phyloP scores from a whole-genome alignment of 2,113 vertebrate genomes.

The Oxyura jamaicensis region DNA sequence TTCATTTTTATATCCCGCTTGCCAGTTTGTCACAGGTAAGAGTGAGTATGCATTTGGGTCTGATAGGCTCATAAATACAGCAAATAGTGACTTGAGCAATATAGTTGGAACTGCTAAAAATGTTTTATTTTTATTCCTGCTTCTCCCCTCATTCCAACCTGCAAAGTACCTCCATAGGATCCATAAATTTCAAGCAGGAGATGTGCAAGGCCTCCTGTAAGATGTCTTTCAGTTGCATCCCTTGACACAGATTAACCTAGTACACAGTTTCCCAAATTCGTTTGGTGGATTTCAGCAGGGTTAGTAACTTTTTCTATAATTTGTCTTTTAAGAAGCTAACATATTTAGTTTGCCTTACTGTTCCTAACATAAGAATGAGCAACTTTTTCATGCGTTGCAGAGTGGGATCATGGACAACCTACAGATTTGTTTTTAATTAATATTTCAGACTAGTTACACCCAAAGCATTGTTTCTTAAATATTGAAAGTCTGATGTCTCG shows the following conservation, averaged over 20 bases:
- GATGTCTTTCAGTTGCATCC: background rate
- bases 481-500: background rate
- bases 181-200: background rate
- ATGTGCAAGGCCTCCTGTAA: background rate
- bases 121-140: slow-evolving; percentile 36
- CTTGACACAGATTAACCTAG: background rate
- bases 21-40: slow-evolving; percentile 51
- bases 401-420: background rate
- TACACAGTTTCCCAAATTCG: background rate
- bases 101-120: slow-evolving; percentile 30
- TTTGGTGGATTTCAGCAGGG: background rate
- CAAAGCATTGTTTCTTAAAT: background rate
- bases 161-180: background rate
- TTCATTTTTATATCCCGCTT: slow-evolving; percentile 59
- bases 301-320: background rate
- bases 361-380: background rate
- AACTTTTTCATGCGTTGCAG: background rate
- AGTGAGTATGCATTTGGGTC: slow-evolving; percentile 43
- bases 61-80: slow-evolving; percentile 51
- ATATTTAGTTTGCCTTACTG: background rate
- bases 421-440: background rate
- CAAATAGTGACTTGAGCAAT: slow-evolving; percentile 9
- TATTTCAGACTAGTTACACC: background rate
- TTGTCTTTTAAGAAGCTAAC: background rate
- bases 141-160: slow-evolving; percentile 14